Conservation (phyloP, 2,797 vertebrate species). For the Micromesistius poutassou region DNA sequence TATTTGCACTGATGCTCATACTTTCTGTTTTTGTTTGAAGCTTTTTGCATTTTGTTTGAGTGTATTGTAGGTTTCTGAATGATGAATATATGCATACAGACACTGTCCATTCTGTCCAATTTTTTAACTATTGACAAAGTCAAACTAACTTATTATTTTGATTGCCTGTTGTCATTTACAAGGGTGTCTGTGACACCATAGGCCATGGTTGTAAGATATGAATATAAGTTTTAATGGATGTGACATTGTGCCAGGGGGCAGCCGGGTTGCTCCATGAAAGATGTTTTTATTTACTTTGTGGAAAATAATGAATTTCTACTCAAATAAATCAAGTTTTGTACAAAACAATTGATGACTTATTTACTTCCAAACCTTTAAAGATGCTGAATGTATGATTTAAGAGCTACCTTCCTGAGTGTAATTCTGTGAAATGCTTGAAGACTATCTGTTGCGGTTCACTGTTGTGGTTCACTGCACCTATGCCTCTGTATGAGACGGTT, state of each 20-base stretch:
- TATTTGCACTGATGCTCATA: background rate
- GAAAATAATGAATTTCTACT: background rate
- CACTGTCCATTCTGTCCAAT: background rate
- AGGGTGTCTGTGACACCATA: constrained; percentile 14
- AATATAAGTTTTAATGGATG: background rate
- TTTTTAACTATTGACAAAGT: background rate
- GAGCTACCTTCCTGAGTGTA: background rate
- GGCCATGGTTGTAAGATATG: constrained; percentile 37
- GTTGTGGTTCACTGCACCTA: background rate
- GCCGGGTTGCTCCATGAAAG: constrained; percentile 51
- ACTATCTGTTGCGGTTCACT: background rate
- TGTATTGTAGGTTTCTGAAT: background rate
- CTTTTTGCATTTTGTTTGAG: background rate
- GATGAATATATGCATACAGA: background rate
- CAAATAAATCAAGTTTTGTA: background rate
- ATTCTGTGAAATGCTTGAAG: background rate
- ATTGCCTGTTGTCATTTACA: background rate
- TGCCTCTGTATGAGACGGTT: background rate
- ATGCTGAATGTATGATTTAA: background rate
- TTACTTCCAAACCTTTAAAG: background rate
- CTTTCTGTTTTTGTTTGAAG: background rate
- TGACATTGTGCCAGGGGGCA: constrained; percentile 28
- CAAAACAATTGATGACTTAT: constrained; percentile 2
- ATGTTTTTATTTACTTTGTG: background rate
- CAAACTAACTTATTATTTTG: background rate